These are phyloP conservation scores for Steatocranus sp. DNA, from an alignment of 2,797 vertebrate genomes.

Conservation along the genomic window DNA sequence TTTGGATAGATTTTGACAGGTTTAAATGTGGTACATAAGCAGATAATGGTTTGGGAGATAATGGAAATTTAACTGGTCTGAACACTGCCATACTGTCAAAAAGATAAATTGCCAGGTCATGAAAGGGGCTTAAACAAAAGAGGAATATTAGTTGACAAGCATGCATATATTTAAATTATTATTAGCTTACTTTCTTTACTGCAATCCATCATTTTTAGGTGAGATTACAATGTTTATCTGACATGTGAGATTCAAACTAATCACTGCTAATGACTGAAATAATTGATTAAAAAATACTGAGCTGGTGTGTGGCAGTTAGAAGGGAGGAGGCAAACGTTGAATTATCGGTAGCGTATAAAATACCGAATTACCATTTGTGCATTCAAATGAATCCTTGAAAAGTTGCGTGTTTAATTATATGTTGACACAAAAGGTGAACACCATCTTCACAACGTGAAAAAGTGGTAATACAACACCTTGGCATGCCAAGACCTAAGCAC, in stretches of 20 bases:
- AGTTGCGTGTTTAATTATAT: background rate
- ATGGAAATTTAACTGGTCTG: conserved; percentile 61
- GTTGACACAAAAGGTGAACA: background rate
- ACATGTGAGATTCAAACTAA: background rate
- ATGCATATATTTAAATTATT: conserved; percentile 62
- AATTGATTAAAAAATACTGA: background rate
- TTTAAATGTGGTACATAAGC: conserved; percentile 65
- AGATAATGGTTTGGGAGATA: conserved; percentile 70
- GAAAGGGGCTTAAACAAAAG: conserved; percentile 48
- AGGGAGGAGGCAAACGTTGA: background rate
- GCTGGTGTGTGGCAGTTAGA: background rate
- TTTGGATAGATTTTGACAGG: conserved; percentile 71
- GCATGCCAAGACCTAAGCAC: background rate
- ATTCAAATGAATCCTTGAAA: background rate
- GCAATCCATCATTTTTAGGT: conserved; percentile 60
- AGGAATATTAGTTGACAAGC: conserved; percentile 58
- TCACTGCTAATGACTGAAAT: background rate
- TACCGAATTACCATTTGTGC: background rate
- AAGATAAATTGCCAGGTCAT: conserved; percentile 77
- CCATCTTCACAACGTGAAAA: background rate
- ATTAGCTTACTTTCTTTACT: conserved; percentile 34
- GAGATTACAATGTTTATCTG: background rate
- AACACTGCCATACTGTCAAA: conserved; percentile 64
- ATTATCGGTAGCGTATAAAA: background rate
- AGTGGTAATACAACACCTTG: background rate